Base-by-base conservation (phyloP, 2,888 invertebrate genomes). In the Erebia palarica region DNA sequence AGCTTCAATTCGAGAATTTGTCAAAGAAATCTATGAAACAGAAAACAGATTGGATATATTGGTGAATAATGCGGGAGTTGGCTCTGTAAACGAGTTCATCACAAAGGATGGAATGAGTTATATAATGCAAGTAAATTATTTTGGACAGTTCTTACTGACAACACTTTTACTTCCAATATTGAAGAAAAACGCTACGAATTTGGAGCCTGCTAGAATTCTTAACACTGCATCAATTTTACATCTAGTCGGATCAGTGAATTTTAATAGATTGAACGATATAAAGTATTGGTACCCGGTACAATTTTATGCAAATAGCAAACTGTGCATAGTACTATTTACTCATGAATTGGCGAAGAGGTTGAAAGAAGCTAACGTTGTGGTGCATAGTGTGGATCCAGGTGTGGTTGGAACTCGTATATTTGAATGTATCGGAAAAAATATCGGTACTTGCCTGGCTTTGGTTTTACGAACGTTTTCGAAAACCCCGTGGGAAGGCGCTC, bases 61-160 rank as follows among this genome's bases (percentile, higher is more conserved):
- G 9, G 94, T 98, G 65, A 97, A 98, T 83, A 98, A 98, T 83
- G 98, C 98, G 0, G 98, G 97, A 1, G 96, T 96, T 0, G 94
- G 96, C 72, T 90, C 94, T 13, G 57, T 58, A 13, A 5, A 58
- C 21, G 57, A 58, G 5, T 58, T 27, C 21, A 58, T 58, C 70
- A 96, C 96, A 36, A 94, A 95, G 77, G 98, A 98, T 80, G 97
- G 96, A 0, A 88, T 98, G 72, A 97, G 98, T 83, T 88, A 95
- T 75, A 97, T 97, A 10, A 97, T 98, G 96, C 98, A 97, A 55
- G 97, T 98, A 3, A 99, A 99, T 86, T 97, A 98, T 80, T 97
- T 96, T 85, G 98, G 98, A 0, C 97, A 97, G 42, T 98, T 98
- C 84, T 92, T 99, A 44, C 91, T 99, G 44, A 98, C 98, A 0